Base-by-base conservation (phyloP, 1,140 invertebrate species). In the Arion vulgaris region DNA sequence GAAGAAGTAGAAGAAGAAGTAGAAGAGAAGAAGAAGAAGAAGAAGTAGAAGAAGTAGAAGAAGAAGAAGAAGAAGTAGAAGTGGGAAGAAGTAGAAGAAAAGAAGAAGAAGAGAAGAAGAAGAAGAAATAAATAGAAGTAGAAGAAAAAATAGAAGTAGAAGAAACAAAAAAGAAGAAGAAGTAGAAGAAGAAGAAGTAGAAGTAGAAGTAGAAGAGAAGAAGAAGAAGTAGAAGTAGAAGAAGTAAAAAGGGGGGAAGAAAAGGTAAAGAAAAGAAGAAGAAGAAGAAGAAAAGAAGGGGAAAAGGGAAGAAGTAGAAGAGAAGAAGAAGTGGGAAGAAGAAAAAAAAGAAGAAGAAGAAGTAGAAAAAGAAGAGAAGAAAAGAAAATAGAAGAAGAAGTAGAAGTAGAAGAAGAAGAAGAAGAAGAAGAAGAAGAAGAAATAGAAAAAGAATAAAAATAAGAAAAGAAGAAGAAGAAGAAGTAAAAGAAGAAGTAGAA, bases 81-180 rank as follows among this genome's bases (percentile, higher is more conserved):
- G n/a, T 32, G 11, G n/a, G 34, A 34, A 71, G 17, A 36, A 34
- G 17, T 1, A 34, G 4, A 34, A n/a, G 57, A 39, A 51, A 38
- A 53, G 45, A 53, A 49, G 41, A 39, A 77, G n/a, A 36, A n/a
- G 49, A 39, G 32, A 49, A 77, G 5, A 53, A n/a, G 57, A 49
- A 77, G n/a, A 53, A 17, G 57, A 39, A 77, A 39, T 41, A 49
- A 53, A n/a, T 28, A n/a, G 57, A 39, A 77, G n/a, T 32, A 39
- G 34, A n/a, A n/a, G 32, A 39, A 51, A 38, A 39, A 32, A 34
- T 5, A 23, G 75, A 38, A 23, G 32, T 19, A 57, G 4, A 38
- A 49, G 32, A 49, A 19, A 49, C 19, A 77, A n/a, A 38, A 36
- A 77, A 32, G 5, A 39, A 77, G 32, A 23, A 19, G 36, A 32